Percentiles rank a stretch among this genome's conserved stretches.
Conservation (phyloP, 92 coral and sea anemone genomes). For the Galaxea fascicularis region DNA sequence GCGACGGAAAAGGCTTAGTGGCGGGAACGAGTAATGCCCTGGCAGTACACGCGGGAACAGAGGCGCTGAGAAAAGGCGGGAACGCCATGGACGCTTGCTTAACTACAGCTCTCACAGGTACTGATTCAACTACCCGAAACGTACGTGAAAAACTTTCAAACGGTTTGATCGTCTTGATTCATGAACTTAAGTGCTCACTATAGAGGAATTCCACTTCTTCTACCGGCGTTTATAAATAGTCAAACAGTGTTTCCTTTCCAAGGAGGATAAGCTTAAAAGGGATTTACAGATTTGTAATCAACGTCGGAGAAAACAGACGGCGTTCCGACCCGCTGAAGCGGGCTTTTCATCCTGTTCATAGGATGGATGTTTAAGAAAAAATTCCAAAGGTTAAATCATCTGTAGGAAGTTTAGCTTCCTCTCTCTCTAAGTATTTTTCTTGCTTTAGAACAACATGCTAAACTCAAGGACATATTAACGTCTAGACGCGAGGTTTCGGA, state of each 20-base stretch:
- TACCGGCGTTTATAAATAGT: background rate
- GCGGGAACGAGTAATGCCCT: slow-evolving; percentile 83
- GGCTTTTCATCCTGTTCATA: background rate
- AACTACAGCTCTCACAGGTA: slow-evolving; percentile 94
- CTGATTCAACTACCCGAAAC: too few relatives aligned
- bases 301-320: background rate
- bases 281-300: slow-evolving; percentile 15
- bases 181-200: background rate
- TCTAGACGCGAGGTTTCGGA: background rate
- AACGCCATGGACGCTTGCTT: slow-evolving; percentile 97
- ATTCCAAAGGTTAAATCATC: background rate
- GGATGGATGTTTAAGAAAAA: slow-evolving; percentile 5
- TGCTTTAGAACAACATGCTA: background rate
- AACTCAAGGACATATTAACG: background rate
- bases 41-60: slow-evolving; percentile 90
- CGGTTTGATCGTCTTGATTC: background rate
- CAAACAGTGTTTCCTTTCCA: background rate
- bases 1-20: slow-evolving; percentile 81
- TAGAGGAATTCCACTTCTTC: background rate
- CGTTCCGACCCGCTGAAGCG: background rate
- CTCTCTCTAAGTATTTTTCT: slow-evolving; percentile 18
- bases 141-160: background rate
- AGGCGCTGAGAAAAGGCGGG: slow-evolving; percentile 90
- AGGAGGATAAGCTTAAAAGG: background rate
- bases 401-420: background rate